Base-by-base conservation (phyloP, 37 sponge, comb jelly and placozoan genomes). In the Agelas oroides region DNA sequence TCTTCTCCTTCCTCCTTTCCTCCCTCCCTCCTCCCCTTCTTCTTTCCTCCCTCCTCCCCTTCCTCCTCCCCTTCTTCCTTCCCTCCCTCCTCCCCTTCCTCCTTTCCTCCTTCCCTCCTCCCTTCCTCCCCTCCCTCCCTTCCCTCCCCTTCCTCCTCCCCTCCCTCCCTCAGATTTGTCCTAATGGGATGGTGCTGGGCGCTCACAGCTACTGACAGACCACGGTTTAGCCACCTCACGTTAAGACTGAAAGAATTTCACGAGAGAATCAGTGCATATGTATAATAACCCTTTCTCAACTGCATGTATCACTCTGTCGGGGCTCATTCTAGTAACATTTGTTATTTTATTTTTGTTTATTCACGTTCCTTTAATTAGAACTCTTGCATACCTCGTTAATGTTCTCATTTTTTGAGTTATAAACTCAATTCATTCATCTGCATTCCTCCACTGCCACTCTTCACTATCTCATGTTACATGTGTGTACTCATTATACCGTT, bases 151-250 rank as follows among this genome's bases (percentile, higher is more conserved):
- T 28, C 75, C n/a, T 54, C 2, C 75, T 19, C 62, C 37, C 46
- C 28, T 33, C 65, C 61, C 30, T 28, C 23, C 20, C 63, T 8
- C 86, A 95, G 93, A 63, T 92, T 95, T 76, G 70, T 87, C 3
- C 52, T 95, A 35, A 95, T 95, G 96, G 96, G 94, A 0, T 88
- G 82, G 95, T 95, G 96, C 32, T 92, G 93, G 96, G 96, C 93
- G 2, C 87, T 95, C 66, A 92, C 96, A 21, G 87, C 96, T 27
- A 65, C 39, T 14, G 96, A 95, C 82, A 85, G 96, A 75, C 96
- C 96, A 65, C 55, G 84, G 25, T 95, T 95, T 74, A 90, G 92
- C 57, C 93, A 91, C 72, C 71, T 91, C 58, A 95, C 95, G 3
- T 33, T 88, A 21, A 77, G 86, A 68, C 85, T 95, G 35, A 86